Percentiles rank a stretch among this genome's conserved stretches.
Conservation (phyloP, 2,888 invertebrate genomes). For the Tanytarsus gracilentus region DNA sequence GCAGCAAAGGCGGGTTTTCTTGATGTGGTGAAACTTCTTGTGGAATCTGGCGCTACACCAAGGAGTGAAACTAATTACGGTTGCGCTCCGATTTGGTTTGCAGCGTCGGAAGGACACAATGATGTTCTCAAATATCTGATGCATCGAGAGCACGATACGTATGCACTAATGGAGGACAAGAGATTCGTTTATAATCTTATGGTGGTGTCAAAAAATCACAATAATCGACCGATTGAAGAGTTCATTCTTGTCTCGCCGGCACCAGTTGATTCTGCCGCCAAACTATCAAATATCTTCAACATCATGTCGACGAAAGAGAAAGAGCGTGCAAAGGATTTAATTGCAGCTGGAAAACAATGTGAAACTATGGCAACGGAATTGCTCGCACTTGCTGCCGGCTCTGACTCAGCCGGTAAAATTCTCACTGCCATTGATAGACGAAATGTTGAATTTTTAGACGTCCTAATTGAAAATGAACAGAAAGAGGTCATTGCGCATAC, state of each 20-base stretch:
- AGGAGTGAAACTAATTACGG: constrained; percentile 92
- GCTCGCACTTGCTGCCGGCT: constrained; percentile 83
- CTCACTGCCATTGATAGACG: constrained; percentile 90
- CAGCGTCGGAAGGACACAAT: constrained; percentile 94
- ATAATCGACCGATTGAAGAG: constrained; percentile 94
- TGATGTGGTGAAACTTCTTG: constrained; percentile 86
- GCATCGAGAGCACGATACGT: constrained; percentile 96
- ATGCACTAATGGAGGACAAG: constrained; percentile 93
- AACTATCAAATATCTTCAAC: constrained; percentile 86
- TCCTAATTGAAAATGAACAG: constrained; percentile 96
- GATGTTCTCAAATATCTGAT: constrained; percentile 91
- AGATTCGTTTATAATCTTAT: constrained; percentile 97
- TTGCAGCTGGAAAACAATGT: constrained; percentile 91
- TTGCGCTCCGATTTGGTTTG: constrained; percentile 95
- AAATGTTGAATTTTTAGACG: constrained; percentile 90
- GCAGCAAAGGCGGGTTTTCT: constrained; percentile 90
- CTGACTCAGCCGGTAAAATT: constrained; percentile 89
- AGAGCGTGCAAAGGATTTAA: constrained; percentile 93
- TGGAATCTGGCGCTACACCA: constrained; percentile 93
- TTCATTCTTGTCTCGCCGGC: constrained; percentile 98
- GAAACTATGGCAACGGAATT: constrained; percentile 97
- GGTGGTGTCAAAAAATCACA: constrained; percentile 92
- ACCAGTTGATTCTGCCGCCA: constrained; percentile 96
- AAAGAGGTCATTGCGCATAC: constrained; percentile 97
- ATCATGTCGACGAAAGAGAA: constrained; percentile 90